Conservation (phyloP, 2,797 vertebrate genomes). For the Florisuga fusca region DNA sequence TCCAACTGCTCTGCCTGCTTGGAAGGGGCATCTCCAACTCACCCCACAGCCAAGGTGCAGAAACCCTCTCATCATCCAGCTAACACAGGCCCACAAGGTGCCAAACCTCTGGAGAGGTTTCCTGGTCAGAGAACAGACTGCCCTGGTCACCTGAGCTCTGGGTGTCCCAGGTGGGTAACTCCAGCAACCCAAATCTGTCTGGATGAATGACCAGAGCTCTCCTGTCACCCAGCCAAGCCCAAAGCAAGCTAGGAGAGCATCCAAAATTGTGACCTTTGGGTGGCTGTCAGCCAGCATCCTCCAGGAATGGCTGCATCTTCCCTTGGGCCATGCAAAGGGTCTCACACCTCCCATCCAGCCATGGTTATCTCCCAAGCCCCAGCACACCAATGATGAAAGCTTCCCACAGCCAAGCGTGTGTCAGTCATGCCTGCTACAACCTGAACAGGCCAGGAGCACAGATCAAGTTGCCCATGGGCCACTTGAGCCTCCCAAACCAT, state of each 20-base stretch:
- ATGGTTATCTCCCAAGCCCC: accelerated
- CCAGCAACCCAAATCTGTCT: not conserved
- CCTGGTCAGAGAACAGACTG: not conserved
- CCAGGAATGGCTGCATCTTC: not conserved
- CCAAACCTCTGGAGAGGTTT: not conserved
- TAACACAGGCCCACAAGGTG: not conserved
- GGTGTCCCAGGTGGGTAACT: not conserved
- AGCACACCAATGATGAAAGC: not conserved
- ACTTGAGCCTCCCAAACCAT: not conserved
- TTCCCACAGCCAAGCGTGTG: not conserved
- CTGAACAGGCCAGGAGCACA: not conserved
- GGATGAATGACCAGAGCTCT: not conserved
- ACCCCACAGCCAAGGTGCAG: not conserved
- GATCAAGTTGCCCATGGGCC: not conserved
- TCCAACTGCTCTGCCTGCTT: not conserved
- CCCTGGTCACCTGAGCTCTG: not conserved
- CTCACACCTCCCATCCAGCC: accelerated
- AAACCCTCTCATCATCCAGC: not conserved
- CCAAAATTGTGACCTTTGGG: not conserved
- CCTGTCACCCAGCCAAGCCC: not conserved
- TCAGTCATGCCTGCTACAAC: not conserved
- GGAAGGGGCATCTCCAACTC: not conserved
- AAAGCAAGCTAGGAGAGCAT: not conserved
- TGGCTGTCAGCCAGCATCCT: not conserved
- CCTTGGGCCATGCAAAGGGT: not conserved